Evolutionary conservation across 2,113 vertebrate genomes (phyloP).

Genomic region (Oenanthe oenanthe): DNA sequence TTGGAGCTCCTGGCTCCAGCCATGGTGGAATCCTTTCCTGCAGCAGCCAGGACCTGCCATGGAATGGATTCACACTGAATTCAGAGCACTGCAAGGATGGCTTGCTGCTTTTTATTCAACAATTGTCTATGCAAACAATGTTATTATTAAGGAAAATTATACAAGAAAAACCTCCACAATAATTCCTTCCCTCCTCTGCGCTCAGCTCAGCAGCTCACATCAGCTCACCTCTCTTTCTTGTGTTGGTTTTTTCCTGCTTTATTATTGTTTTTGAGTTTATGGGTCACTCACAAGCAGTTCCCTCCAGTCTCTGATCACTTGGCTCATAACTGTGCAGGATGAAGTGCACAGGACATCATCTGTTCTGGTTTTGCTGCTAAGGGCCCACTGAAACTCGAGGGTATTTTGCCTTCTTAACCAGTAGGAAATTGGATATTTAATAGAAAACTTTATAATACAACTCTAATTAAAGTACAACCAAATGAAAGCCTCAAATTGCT

Average conservation of each 20-base stretch:
- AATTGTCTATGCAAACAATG: neutral
- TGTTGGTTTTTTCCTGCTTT: neutral
- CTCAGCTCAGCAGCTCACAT: neutral
- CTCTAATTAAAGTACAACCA: slow-evolving; percentile 33
- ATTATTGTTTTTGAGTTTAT: neutral
- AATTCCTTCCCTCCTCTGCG: neutral
- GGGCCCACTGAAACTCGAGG: neutral
- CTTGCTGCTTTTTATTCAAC: neutral
- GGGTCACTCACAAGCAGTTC: neutral
- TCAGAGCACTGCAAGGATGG: neutral
- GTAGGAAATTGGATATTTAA: slow-evolving; percentile 22
- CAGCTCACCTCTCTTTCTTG: neutral
- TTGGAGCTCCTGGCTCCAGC: neutral
- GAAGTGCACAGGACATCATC: neutral
- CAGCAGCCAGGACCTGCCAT: neutral
- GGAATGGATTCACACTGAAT: neutral
- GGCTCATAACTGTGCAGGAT: neutral
- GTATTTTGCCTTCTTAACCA: slow-evolving; percentile 11
- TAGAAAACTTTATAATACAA: slow-evolving; percentile 40
- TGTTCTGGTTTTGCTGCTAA: neutral
- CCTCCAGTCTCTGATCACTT: neutral
- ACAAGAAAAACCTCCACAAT: neutral
- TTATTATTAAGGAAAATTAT: neutral
- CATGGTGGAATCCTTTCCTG: neutral
- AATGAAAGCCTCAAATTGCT: slow-evolving; percentile 14